Evolutionary conservation across 64 coral and sea anemone species (phyloP), one percentile per base, ranked within the genome.

Genomic region (Anthopleura sola): DNA sequence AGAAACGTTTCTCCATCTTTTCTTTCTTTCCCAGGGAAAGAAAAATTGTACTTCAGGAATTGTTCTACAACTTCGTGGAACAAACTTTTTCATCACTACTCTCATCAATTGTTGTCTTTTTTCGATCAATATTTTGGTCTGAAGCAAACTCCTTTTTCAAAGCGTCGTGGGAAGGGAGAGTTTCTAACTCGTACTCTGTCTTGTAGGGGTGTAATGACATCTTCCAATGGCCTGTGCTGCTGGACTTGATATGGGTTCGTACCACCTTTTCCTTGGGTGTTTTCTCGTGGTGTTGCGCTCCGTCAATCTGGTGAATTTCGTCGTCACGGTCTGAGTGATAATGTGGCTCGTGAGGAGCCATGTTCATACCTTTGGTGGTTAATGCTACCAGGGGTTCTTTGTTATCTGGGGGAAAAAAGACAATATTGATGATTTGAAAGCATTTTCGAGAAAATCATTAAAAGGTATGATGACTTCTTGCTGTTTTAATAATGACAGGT

Each of bases 171-270:
- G 76, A 48, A 20, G 34, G 34, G 34, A 79, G 44, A 2, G 31
- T 20, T 31, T 37, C 20, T 79, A 79, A 79, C 31, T 79, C 76
- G 19, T 28, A 39, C n/a, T 79, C 76, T 18, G 16, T n/a, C 14
- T 37, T 79, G 1, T 24, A 8, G 5, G 76, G 34, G 29, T 39
- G 76, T 28, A 79, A 79, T 10, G 76, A 48, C 6, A 79, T 24
- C 76, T 39, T 79, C 76, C 76, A 79, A 9, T 79, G 76, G 11
- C 76, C 76, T 10, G 44, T 37, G 76, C 76, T 79, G 76, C 76
- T 79, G 33, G 76, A 37, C 44, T 79, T 79, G 36, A 16, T 16
- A 20, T 79, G 76, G 6, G 76, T 79, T 79, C 58, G 58, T 26
- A 26, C 23, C 21, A 62, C 21, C 58, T 62, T 62, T 3, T 62